A percentile compares a stretch with the other conserved stretches of the same genome.
phyloP scores from a whole-genome alignment of 2,113 vertebrate species.

The Tetraodon nigroviridis region DNA sequence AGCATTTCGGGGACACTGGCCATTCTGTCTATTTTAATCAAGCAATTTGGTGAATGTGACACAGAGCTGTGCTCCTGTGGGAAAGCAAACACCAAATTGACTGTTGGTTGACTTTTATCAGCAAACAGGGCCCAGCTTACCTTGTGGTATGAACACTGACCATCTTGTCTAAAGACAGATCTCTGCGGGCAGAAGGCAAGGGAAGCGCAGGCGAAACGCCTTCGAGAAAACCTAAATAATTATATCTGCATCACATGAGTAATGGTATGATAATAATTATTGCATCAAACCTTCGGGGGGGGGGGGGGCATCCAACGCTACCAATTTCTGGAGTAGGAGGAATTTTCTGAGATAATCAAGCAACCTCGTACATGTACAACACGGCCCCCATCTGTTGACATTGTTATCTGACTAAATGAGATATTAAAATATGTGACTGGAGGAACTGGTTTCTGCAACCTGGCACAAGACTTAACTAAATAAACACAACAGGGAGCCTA shows the following conservation, averaged over 20 bases:
- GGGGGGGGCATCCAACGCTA: too few species aligned
- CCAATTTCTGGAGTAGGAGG: too few species aligned
- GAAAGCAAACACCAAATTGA: slow-evolving; percentile 24
- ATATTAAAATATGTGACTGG: not conserved
- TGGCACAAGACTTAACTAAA: not conserved
- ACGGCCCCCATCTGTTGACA: not conserved
- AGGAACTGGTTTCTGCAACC: not conserved
- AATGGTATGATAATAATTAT: slow-evolving; percentile 27
- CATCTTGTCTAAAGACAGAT: too few species aligned
- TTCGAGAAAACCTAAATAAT: too few species aligned
- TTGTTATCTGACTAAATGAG: not conserved
- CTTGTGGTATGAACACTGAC: slow-evolving; percentile 30
- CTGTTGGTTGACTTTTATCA: slow-evolving; percentile 2
- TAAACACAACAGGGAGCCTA: not conserved
- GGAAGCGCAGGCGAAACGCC: too few species aligned
- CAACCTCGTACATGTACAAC: too few species aligned
- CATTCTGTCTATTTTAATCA: too few species aligned
- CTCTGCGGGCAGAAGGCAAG: too few species aligned
- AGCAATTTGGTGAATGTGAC: not conserved
- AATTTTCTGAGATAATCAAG: too few species aligned
- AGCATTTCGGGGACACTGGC: too few species aligned
- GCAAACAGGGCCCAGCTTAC: slow-evolving; percentile 2
- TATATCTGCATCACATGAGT: not conserved
- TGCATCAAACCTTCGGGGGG: too few species aligned
- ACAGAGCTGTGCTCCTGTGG: not conserved